Base-by-base conservation (phyloP, 1,140 invertebrate genomes). In the Luehdorfia chinensis region DNA sequence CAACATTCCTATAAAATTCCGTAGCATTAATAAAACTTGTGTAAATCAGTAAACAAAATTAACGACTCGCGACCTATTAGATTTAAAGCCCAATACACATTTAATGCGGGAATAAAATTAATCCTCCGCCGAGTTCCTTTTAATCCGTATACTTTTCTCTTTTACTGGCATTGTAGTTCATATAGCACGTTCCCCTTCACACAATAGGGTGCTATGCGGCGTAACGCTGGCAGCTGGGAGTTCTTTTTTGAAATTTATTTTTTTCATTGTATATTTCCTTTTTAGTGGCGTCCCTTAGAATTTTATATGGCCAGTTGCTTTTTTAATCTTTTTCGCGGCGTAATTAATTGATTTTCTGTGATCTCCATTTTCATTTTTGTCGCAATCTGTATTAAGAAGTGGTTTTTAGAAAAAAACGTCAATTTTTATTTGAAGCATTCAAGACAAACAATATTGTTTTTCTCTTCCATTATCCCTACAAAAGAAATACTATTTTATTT, bases 141-240 rank as follows among this genome's bases (percentile, higher is more conserved):
- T 77, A 77, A 75, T 74, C 72, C 70, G 36, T 63, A 52, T 49
- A 33, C 19, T 54, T 46, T 7, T 71, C 77, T 52, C 66, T 53
- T 47, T 78, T 64, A 14, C 60, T 47, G 64, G 6, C 43, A 43
- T 31, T 14, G n/a, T 37, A 51, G 8, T n/a, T 4, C 8, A 11
- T 41, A 33, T 66, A 59, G 9, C 34, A 1, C 30, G 21, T 1
- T 74, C 63, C 50, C 65, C 14, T 33, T 64, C 61, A 21, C 44
- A 52, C 61, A 48, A 52, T 64, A 57, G 59, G 25, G 55, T 57
- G 54, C 58, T 55, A 37, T 47, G 30, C 55, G 16, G 67, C 75
- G 73, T 75, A 72, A 75, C 73, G 67, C 59, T 68, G 66, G 77
- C 77, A 81, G 77, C 77, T 81, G 77, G 71, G 59, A 57, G 62